Percentiles rank a stretch among this genome's conserved stretches.
Conservation (phyloP, 2,113 vertebrate species). For the Oplegnathus fasciatus region DNA sequence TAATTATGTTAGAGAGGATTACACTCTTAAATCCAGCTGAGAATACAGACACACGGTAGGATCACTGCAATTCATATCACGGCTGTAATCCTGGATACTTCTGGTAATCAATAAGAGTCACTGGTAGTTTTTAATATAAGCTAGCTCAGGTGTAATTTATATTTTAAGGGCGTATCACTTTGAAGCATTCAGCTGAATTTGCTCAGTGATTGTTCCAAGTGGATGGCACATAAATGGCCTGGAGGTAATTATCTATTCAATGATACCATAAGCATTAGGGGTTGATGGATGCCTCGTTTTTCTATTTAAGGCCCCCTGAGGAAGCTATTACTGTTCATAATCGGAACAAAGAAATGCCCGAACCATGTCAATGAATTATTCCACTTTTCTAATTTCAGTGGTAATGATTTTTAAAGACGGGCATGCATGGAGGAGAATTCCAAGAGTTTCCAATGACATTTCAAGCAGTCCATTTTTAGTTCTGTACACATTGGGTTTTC, state of each 20-base stretch:
- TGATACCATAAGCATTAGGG: conserved; percentile 39
- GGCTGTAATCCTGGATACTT: not conserved
- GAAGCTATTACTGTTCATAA: conserved; percentile 49
- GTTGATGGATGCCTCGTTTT: conserved; percentile 43
- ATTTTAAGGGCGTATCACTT: not conserved
- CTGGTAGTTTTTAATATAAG: not conserved
- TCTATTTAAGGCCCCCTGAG: conserved; percentile 46
- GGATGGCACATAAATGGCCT: conserved; percentile 16
- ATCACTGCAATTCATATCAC: not conserved
- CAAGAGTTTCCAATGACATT: conserved; percentile 1
- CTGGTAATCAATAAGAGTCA: conserved; percentile 24
- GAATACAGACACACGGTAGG: not conserved
- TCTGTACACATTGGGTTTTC: not conserved
- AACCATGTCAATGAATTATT: conserved; percentile 37
- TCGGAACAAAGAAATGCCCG: conserved; percentile 20
- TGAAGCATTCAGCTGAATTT: conserved; percentile 1
- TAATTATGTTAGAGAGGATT: conserved; percentile 45
- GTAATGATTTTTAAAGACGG: conserved; percentile 37
- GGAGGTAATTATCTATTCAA: conserved; percentile 51
- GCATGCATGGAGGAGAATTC: conserved; percentile 5
- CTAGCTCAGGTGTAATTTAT: not conserved
- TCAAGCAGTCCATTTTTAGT: not conserved
- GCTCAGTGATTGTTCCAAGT: conserved; percentile 6
- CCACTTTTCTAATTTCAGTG: conserved; percentile 24
- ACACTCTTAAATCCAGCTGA: conserved; percentile 22